Evolutionary conservation across 2,797 vertebrate species (phyloP).

Genomic region (Chromis chromis): DNA sequence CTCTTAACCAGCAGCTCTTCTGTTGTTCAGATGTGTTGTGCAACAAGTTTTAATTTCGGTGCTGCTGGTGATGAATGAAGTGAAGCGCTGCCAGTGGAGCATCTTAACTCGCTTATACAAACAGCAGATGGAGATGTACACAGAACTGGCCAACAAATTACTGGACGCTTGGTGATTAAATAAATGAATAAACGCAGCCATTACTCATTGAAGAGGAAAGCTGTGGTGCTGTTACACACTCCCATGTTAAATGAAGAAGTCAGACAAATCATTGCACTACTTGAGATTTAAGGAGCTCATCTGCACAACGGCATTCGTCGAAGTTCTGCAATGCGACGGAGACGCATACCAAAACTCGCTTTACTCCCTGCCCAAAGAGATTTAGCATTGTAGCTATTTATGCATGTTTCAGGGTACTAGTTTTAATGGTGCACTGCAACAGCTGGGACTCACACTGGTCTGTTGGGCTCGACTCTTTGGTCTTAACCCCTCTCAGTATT

Average conservation of each 20-base stretch:
- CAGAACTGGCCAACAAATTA: not conserved
- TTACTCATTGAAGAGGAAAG: not conserved
- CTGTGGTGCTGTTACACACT: not conserved
- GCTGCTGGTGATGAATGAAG: not conserved
- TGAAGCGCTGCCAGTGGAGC: not conserved
- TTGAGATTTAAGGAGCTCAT: too few relatives aligned
- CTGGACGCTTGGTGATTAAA: not conserved
- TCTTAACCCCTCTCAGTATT: too few relatives aligned
- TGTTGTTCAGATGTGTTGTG: not conserved
- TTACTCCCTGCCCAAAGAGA: too few relatives aligned
- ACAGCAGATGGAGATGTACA: not conserved
- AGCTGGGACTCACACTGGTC: too few relatives aligned
- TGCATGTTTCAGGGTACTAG: too few relatives aligned
- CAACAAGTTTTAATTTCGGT: not conserved
- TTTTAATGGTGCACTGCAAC: too few relatives aligned
- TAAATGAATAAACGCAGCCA: not conserved
- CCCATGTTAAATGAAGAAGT: not conserved
- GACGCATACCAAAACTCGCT: too few relatives aligned
- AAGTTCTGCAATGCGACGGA: too few relatives aligned
- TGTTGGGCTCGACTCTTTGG: too few relatives aligned
- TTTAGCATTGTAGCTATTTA: too few relatives aligned
- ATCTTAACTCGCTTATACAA: not conserved
- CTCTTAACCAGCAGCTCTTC: not conserved
- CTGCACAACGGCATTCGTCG: too few relatives aligned
- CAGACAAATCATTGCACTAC: too few relatives aligned